Evolutionary conservation across 2,888 invertebrate genomes (phyloP).

Genomic region (Hartigia nigra): DNA sequence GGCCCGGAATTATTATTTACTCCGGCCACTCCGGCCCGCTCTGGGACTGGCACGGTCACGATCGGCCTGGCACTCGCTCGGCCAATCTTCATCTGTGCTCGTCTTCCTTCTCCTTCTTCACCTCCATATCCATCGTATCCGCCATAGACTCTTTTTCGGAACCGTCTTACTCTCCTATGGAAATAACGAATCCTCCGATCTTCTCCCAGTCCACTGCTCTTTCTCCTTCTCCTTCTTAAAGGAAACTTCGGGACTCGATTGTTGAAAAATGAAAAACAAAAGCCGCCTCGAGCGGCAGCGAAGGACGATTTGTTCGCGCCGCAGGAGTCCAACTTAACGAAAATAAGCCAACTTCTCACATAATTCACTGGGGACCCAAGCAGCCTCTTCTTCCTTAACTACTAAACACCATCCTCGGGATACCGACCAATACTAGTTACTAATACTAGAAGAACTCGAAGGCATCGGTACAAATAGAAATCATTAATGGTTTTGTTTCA

Average conservation of each 20-base stretch:
- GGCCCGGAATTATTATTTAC: background rate
- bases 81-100: background rate
- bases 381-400: background rate
- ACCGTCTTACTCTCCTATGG: background rate
- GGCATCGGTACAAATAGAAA: constrained; percentile 60
- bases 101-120: background rate
- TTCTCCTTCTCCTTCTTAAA: rapidly evolving
- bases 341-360: constrained; percentile 63
- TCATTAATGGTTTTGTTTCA: constrained; percentile 65
- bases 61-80: background rate
- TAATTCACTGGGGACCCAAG: constrained; percentile 53
- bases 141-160: background rate
- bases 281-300: constrained; percentile 47
- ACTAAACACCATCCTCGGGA: background rate
- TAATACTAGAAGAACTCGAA: background rate
- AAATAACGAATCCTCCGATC: no score
- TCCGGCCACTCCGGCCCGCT: background rate
- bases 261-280: constrained; percentile 22
- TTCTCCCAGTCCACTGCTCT: no score
- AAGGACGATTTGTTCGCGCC: constrained; percentile 63
- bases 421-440: background rate
- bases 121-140: constrained; percentile 6
- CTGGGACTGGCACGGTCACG: background rate
- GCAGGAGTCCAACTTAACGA: constrained; percentile 61
- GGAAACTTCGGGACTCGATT: constrained; percentile 21